Base-by-base conservation (phyloP, 2,113 vertebrate species). In the Grammomys surdaster region DNA sequence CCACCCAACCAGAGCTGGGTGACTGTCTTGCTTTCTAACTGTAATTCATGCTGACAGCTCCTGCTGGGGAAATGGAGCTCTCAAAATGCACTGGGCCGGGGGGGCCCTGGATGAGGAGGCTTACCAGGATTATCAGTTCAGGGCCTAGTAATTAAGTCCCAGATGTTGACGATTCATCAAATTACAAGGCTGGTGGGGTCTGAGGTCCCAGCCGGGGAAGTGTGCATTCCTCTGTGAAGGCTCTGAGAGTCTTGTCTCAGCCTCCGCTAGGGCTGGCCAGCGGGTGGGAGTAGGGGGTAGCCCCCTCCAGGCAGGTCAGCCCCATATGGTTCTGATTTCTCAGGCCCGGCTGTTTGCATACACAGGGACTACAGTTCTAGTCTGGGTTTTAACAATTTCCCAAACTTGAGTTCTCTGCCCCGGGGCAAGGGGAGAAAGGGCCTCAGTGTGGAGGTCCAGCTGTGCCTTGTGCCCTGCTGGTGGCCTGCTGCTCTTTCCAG, bases 101-200 rank as follows among this genome's bases (percentile, higher is more conserved):
- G 51, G 92, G 46, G 60, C 91, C 63, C 60, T 87, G 58, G 48
- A 81, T 16, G 82, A 81, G 58, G 73, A 76, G 75, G 40, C 54
- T 96, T 81, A 89, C 93, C 69, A 58, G 90, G 93, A 93, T 95
- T 94, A 95, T 90, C 95, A 94, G 93, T 81, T 92, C 78, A 78
- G 88, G 86, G 65, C 56, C 95, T 80, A 73, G 96, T 93, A 96
- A 96, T 96, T 93, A 97, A 0, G 58, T 54, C 70, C 67, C 46
- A 97, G 89, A 98, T 96, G 94, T 76, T 95, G 96, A 88, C 95
- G 97, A 96, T 97, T 96, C 97, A 93, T 93, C 73, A 87, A 97
- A 96, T 96, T 95, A 97, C 60, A 93, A 97, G 97, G 77, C 80
- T 87, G 63, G 1, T 56, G 95, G 89, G 54, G 56, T 92, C 63